Evolutionary conservation across 2,888 invertebrate species (phyloP).

Genomic region (Formica aserva): DNA sequence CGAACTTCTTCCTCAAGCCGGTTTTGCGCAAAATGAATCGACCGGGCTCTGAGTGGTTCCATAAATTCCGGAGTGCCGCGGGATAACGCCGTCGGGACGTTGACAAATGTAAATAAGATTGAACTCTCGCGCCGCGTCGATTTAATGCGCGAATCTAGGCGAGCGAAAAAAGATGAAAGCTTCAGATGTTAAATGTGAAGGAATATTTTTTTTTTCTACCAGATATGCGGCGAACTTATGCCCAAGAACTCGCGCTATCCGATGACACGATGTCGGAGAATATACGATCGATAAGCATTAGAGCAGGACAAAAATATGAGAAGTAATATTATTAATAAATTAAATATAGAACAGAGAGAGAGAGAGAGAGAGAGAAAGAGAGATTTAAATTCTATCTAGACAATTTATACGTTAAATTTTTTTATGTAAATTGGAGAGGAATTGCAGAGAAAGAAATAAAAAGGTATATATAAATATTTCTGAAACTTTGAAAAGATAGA

Average conservation of each 20-base stretch:
- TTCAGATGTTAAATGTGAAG: conserved; percentile 19
- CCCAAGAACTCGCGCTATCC: no score
- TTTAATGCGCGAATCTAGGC: conserved; percentile 47
- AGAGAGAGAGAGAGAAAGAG: background rate
- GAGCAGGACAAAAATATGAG: background rate
- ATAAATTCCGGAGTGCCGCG: conserved; percentile 33
- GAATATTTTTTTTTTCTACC: background rate
- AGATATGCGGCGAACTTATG: background rate
- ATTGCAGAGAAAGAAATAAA: conserved; percentile 1
- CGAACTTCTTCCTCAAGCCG: conserved; percentile 60
- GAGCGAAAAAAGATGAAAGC: conserved; percentile 9
- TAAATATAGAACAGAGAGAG: background rate
- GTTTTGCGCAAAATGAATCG: conserved; percentile 65
- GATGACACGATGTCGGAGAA: background rate
- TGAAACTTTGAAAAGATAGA: conserved; percentile 3
- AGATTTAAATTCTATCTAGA: background rate
- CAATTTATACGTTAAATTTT: background rate
- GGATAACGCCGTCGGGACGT: conserved; percentile 44
- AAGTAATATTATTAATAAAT: background rate
- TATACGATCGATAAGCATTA: background rate
- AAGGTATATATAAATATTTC: background rate
- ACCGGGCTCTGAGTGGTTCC: conserved; percentile 44
- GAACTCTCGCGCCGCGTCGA: conserved; percentile 30
- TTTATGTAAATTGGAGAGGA: background rate
- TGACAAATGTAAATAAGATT: conserved; percentile 56